A percentile compares a stretch with the other conserved stretches of the same genome.
Evolutionary conservation across 1,140 invertebrate genomes (phyloP).

Genomic region (Ganaspis sp.): DNA sequence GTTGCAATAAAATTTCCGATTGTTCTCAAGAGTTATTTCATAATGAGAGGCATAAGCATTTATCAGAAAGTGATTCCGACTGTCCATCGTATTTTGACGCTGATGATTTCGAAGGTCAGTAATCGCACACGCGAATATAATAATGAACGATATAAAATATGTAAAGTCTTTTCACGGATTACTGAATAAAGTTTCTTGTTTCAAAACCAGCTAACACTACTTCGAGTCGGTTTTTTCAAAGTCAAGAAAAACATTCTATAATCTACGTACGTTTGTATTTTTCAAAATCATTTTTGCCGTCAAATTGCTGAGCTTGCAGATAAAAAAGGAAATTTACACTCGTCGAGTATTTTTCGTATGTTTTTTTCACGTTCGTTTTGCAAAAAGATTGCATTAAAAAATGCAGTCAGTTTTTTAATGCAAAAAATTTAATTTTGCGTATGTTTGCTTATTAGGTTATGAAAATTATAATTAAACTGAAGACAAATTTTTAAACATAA

Average conservation of each 20-base stretch:
- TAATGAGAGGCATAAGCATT: background rate
- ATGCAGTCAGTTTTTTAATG: no score
- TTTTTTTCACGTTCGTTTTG: no score
- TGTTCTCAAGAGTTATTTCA: constrained; percentile 21
- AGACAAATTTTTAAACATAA: no score
- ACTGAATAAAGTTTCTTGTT: background rate
- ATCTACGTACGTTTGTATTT: background rate
- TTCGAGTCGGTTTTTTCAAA: constrained; percentile 2
- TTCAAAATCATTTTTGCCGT: background rate
- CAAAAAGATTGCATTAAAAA: no score
- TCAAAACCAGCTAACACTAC: constrained; percentile 9
- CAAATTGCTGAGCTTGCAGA: background rate
- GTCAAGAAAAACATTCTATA: background rate
- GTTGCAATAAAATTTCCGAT: constrained; percentile 22
- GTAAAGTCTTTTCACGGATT: background rate
- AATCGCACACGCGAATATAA: background rate
- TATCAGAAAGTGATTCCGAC: constrained; percentile 15
- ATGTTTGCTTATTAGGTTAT: no score
- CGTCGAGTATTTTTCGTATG: no score
- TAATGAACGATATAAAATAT: background rate
- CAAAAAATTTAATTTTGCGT: no score
- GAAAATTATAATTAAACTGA: no score
- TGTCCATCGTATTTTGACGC: background rate
- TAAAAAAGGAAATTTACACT: background rate
- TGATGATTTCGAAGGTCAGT: constrained; percentile 23